Conservation (phyloP, 2,888 invertebrate genomes). For the Ennomos quercinarius region DNA sequence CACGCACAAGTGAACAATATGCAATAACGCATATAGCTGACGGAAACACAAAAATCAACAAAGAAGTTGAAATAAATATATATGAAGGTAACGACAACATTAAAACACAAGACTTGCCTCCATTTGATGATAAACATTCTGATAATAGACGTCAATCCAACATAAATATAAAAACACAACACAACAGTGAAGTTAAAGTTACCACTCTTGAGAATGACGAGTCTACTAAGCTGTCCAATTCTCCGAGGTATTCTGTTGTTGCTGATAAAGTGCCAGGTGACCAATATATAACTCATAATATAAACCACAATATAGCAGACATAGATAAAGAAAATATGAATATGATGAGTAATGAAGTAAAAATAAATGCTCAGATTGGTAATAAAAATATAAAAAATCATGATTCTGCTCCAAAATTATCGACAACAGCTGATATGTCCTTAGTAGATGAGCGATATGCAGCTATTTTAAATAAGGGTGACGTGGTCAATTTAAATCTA, state of each 20-base stretch:
- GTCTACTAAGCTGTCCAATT: too few species aligned
- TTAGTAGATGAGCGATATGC: slow-evolving; percentile 22
- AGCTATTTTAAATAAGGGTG: slow-evolving; percentile 51
- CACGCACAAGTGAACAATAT: neutral
- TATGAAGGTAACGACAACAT: neutral
- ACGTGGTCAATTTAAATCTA: slow-evolving; percentile 59
- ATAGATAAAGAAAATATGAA: slow-evolving; percentile 4
- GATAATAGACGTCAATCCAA: neutral
- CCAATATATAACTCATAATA: neutral
- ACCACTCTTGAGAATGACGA: too few species aligned
- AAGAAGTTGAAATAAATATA: neutral
- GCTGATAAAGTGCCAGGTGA: neutral
- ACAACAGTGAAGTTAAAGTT: too few species aligned
- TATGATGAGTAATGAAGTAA: neutral
- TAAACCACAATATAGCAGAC: neutral
- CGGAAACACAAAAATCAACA: neutral
- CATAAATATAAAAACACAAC: too few species aligned
- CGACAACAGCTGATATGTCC: neutral
- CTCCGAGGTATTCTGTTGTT: too few species aligned
- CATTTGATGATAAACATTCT: neutral
- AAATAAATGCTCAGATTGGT: neutral
- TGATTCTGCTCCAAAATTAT: neutral
- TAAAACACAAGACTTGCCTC: neutral
- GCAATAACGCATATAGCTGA: neutral
- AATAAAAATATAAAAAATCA: neutral